Evolutionary conservation across 2,888 invertebrate species (phyloP), one percentile per base, ranked within the genome.

Genomic region (Eurytoma californica): DNA sequence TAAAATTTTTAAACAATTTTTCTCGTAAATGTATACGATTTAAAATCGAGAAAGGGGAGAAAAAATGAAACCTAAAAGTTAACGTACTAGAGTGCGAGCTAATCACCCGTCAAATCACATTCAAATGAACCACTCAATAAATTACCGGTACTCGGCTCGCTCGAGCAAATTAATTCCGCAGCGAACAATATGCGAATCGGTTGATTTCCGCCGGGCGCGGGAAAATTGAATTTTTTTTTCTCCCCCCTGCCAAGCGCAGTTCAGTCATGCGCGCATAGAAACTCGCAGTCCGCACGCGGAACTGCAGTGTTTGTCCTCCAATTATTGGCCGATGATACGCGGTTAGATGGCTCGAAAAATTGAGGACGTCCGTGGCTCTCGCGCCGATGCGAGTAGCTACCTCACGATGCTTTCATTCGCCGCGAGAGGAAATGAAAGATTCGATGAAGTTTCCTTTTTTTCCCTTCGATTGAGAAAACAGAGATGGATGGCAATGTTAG

Each of bases 341-440:
- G 53, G 66, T 67, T 60, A 7, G 58, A 68, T 55, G 28, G 55
- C 47, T 65, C 30, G 39, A 67, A 68, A 77, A 72, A 78, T 30
- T 39, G 55, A 39, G 47, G 65, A 55, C 57, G 47, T 39, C 16
- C 65, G 24, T 73, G 57, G 60, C 49, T 49, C n/a, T 9, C 12
- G 14, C 13, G 3, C 30, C 12, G 28, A 53, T 9, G 20, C 47
- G n/a, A 9, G 14, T 9, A 16, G 53, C 3, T 39, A 39, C 7
- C 4, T 4, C 7, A 39, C 39, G 39, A 7, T 39, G 39, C 39
- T 39, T 39, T 39, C 39, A 39, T 39, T 39, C 39, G 39, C 39
- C 39, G 39, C 39, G 39, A 39, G 39, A 39, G 39, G 39, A 39
- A 39, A 20, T 3, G 57, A 20, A 57, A 18, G 9, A 13, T 20